These are phyloP conservation scores for Spodoptera frugiperda DNA, from an alignment of 1,140 invertebrate species.

Conservation along the genomic window DNA sequence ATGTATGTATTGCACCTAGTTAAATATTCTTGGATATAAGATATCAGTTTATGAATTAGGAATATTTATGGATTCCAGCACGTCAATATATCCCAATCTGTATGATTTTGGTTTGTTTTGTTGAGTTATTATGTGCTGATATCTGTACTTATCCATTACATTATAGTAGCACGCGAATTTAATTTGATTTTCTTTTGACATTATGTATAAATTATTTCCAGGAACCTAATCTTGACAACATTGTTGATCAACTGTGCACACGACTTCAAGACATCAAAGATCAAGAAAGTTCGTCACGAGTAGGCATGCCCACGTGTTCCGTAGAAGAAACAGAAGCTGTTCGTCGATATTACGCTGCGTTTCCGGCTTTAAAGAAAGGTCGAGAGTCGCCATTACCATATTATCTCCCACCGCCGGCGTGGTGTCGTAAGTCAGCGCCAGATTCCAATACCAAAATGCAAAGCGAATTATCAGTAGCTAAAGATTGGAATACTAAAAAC, in stretches of 20 bases:
- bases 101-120: not conserved
- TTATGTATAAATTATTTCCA: constrained; percentile 63
- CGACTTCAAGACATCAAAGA: constrained; percentile 80
- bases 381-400: constrained; percentile 80
- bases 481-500: constrained; percentile 80
- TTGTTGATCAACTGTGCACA: constrained; percentile 80
- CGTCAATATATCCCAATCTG: too few species aligned
- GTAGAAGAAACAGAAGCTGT: constrained; percentile 84
- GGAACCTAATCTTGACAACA: constrained; percentile 80
- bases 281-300: constrained; percentile 69
- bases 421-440: constrained; percentile 74
- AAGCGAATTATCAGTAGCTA: constrained; percentile 74
- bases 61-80: too few species aligned
- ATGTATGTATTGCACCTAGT: too few species aligned
- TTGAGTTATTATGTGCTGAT: not conserved
- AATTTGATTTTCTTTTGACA: not conserved
- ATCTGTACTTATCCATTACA: not conserved
- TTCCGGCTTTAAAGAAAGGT: constrained; percentile 84
- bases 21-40: too few species aligned
- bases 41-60: too few species aligned
- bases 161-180: too few species aligned
- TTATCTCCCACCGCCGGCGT: constrained; percentile 79
- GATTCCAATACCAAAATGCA: constrained; percentile 78
- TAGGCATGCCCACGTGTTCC: constrained; percentile 83
- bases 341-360: constrained; percentile 85